These are phyloP conservation scores for Babyrousa celebensis DNA, from an alignment of 2,797 vertebrate genomes.

Conservation along the genomic window DNA sequence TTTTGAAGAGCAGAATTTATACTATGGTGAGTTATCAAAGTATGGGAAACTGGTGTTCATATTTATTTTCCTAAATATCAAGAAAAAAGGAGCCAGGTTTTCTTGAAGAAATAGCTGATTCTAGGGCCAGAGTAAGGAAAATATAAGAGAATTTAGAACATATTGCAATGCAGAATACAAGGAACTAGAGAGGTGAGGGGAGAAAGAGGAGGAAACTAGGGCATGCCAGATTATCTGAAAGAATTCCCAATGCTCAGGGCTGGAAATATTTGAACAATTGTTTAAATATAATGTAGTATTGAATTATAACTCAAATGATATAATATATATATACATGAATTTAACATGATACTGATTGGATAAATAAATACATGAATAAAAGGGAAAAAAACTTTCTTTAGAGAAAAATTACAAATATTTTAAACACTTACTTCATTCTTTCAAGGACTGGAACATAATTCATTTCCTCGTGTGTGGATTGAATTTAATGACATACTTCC, in stretches of 20 bases:
- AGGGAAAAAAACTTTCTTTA: not conserved
- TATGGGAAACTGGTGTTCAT: not conserved
- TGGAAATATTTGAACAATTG: not conserved
- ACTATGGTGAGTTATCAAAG: not conserved
- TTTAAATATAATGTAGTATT: not conserved
- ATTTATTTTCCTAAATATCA: not conserved
- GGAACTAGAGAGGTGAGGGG: not conserved
- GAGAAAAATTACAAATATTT: not conserved
- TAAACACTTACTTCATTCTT: not conserved
- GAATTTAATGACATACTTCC: not conserved
- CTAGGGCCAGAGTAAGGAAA: not conserved
- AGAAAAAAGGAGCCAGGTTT: not conserved
- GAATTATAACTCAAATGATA: not conserved
- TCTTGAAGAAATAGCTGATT: not conserved
- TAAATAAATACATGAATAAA: not conserved
- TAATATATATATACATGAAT: not conserved
- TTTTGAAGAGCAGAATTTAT: not conserved
- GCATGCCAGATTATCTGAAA: not conserved
- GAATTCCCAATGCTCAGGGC: not conserved
- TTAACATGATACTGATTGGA: not conserved
- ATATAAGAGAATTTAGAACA: not conserved
- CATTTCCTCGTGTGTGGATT: not conserved
- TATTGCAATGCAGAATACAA: not conserved
- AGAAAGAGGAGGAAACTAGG: not conserved
- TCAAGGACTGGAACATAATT: not conserved